Base-by-base conservation (phyloP, 1,140 invertebrate species). In the Nixonia krombeini region DNA sequence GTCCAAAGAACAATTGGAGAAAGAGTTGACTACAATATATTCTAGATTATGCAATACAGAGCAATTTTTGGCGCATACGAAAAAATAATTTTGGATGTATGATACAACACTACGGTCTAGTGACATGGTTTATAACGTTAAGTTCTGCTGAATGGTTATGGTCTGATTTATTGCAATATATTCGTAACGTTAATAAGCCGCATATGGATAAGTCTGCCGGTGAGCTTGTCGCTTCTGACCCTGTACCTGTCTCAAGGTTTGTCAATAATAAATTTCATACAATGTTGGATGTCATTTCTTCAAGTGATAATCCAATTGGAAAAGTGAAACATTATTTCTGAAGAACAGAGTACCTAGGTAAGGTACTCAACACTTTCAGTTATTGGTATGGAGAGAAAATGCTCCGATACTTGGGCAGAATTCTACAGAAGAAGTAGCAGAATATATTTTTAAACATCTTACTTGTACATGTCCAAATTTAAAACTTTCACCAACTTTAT, bases 91-190 rank as follows among this genome's bases (percentile, higher is more conserved):
- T 75, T 9, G 21, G 47, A n/a, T 75, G 71, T 26, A 77, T 77
- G 65, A 65, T 58, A 8, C 21, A 58, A 4, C 13, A 81, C 40
- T 79, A 79, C 47, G 76, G 73, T 12, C 71, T 72, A 15, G 72
- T 70, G 16, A 79, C 72, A 4, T 81, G 74, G 68, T 82, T 79
- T 68, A 17, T 82, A 0, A 78, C 77, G 6, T 50, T 80, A 13
- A 79, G 76, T 62, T 73, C 74, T 21, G 63, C 53, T 16, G 75
- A 81, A 61, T 80, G 68, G 65, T 47, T 73, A n/a, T n/a, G n/a
- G 75, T 53, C 68, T 7, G 78, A 75, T 45, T 66, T 83, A 52
- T 37, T 56, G 23, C 52, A 74, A 29, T 74, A 77, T 65, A 15
- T 80, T 25, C 55, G 49, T 13, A 18, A 65, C 56, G 51, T 80